phyloP scores from a whole-genome alignment of 2,888 invertebrate genomes.

The Lasioglossum lativentre region DNA sequence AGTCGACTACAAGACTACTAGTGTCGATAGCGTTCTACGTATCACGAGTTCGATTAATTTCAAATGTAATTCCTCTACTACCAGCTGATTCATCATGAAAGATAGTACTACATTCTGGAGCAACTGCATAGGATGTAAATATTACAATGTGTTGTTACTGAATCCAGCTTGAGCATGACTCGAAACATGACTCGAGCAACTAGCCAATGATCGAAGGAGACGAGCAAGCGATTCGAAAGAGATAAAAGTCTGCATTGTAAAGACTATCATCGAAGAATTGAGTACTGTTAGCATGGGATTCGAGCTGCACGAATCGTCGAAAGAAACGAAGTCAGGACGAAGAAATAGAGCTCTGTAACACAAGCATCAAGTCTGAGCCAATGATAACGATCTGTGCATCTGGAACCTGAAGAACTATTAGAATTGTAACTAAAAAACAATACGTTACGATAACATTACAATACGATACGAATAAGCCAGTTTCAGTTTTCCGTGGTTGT shows the following conservation, averaged over 20 bases:
- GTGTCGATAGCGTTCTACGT: not conserved
- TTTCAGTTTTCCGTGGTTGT: too few species aligned
- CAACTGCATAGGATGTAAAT: not conserved
- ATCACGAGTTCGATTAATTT: not conserved
- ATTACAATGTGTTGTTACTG: not conserved
- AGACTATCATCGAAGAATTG: not conserved
- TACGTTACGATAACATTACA: not conserved
- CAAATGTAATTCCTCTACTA: not conserved
- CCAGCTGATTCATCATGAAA: not conserved
- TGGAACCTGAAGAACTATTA: not conserved
- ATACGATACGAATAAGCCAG: not conserved
- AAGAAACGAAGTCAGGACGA: not conserved
- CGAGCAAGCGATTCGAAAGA: not conserved
- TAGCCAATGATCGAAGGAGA: not conserved
- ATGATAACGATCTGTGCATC: not conserved
- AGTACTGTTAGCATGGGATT: not conserved
- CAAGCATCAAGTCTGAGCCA: not conserved
- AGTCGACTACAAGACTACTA: not conserved
- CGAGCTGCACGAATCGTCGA: not conserved
- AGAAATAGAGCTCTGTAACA: not conserved
- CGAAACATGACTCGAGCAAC: not conserved
- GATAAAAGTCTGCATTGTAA: not conserved
- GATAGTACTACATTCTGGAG: not conserved
- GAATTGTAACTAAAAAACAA: too few species aligned
- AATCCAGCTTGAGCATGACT: not conserved